Evolutionary conservation across 2,797 vertebrate species (phyloP).

Genomic region (Gymnodraco acuticeps): DNA sequence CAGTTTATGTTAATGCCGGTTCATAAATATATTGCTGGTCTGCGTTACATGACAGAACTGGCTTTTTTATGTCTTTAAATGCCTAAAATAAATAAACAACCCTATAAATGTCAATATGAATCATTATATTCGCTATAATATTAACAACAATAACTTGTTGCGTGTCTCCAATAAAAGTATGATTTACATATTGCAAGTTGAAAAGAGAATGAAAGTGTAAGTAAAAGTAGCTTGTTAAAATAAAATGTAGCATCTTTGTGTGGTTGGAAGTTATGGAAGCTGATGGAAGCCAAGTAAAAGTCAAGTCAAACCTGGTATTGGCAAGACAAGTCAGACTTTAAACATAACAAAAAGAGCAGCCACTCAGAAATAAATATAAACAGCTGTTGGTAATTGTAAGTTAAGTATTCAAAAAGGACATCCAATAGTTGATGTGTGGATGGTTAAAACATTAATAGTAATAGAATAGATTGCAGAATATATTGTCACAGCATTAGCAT

Average conservation of each 20-base stretch:
- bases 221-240: neutral
- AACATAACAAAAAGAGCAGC: no score
- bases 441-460: constrained; percentile 2
- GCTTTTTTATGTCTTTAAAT: neutral
- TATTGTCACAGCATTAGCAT: constrained; percentile 8
- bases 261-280: neutral
- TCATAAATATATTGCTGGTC: neutral
- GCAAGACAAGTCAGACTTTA: neutral
- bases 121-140: neutral
- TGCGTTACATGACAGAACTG: neutral
- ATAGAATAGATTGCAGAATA: neutral
- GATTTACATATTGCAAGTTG: neutral
- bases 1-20: neutral
- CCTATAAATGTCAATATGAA: neutral
- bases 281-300: neutral
- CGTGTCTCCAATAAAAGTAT: neutral
- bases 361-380: neutral
- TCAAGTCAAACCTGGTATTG: neutral
- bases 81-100: neutral
- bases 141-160: constrained; percentile 3
- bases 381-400: neutral
- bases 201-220: neutral
- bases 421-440: neutral
- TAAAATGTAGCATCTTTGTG: neutral
- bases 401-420: neutral